Percentiles rank a stretch among this genome's conserved stretches.
These are phyloP conservation scores for Antheraea yamamai DNA, from an alignment of 2,888 invertebrate species.

Conservation along the genomic window DNA sequence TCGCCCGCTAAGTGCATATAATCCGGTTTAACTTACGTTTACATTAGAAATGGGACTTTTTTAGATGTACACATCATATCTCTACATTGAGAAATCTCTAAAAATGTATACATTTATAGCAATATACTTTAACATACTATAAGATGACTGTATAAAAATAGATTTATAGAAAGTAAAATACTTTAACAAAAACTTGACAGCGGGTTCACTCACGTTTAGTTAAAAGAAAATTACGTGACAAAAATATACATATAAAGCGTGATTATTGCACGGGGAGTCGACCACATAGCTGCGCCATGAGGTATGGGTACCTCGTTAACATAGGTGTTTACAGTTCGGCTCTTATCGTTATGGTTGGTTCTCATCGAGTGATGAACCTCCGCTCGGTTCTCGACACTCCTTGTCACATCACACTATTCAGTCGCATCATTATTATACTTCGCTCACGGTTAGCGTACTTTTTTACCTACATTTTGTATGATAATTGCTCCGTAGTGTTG, in stretches of 20 bases:
- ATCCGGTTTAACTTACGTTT: conserved; percentile 38
- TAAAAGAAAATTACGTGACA: not conserved
- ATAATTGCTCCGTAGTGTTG: too few relatives aligned
- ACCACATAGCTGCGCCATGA: too few relatives aligned
- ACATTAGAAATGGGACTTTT: conserved; percentile 20
- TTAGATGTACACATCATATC: not conserved
- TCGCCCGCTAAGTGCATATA: conserved; percentile 23
- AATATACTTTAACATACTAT: not conserved
- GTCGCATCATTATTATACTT: too few relatives aligned
- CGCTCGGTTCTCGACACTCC: too few relatives aligned
- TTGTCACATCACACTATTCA: too few relatives aligned
- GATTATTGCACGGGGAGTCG: too few relatives aligned
- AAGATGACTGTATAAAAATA: not conserved
- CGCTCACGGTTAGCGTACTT: too few relatives aligned
- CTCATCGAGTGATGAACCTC: too few relatives aligned
- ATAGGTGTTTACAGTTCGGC: too few relatives aligned
- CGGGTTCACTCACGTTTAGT: not conserved
- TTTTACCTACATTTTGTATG: too few relatives aligned
- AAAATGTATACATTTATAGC: not conserved
- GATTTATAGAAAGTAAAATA: not conserved
- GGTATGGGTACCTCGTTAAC: too few relatives aligned
- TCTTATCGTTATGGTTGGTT: too few relatives aligned
- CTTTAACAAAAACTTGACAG: not conserved
- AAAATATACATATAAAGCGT: not conserved
- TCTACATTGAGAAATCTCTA: not conserved